Base-by-base conservation (phyloP, 1,140 invertebrate species). In the Brachionus rubens region DNA sequence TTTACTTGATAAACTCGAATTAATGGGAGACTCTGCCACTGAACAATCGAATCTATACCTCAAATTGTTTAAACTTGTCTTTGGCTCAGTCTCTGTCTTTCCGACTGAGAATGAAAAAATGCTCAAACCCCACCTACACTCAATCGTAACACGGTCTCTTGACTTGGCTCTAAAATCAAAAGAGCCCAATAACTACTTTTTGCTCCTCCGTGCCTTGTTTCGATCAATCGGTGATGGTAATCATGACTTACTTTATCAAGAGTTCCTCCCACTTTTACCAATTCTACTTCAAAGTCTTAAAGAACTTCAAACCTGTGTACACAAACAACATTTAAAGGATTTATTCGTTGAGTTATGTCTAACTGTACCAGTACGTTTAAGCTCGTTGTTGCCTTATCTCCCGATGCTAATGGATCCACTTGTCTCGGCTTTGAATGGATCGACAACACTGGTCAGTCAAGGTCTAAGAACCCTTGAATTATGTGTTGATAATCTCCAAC, bases 381-480 rank as follows among this genome's bases (percentile, higher is more conserved):
- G 93, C 80, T 97, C 94, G 33, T 86, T 99, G n/a, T 86, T 99
- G 19, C 96, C 96, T 2, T 98, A 98, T 85, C 85, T 99, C 24
- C 95, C 95, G 0, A 96, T 98, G 93, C 85, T 99, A 10, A 99
- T 99, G 96, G 96, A 98, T 86, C 96, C 96, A 0, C 84, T 99
- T 1, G 95, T 99, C 0, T 97, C 94, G 0, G 96, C 96, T 0
- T 85, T 99, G 1, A 98, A 98, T 83, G 95, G 96, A 0, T 96
- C 94, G n/a, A 92, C 94, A 75, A 94, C 93, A 0, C 85, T 98
- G 0, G 93, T 98, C 76, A 94, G 91, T 78, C 86, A 92, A 88
- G 95, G 96, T 5, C 82, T 99, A 16, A 85, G 96, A 47, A 99
- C 96, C 0, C 86, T 99, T 1, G 96, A 99, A 82, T 86, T 99